A percentile compares a stretch with the other conserved stretches of the same genome.
Conservation (phyloP, 2,797 vertebrate genomes). For the Ciconia nigra region DNA sequence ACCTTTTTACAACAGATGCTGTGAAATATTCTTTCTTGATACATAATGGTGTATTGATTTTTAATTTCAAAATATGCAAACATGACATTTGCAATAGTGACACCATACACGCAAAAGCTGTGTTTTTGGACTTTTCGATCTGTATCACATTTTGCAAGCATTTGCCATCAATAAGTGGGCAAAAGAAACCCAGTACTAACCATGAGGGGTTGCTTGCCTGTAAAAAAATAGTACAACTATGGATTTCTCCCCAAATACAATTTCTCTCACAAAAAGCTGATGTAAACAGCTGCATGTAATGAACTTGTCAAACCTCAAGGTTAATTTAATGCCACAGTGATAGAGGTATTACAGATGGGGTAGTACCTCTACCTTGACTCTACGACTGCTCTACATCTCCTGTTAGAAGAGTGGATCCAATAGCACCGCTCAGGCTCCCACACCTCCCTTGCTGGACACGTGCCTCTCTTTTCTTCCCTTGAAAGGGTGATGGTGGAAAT, state of each 20-base stretch:
- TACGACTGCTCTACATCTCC: neutral
- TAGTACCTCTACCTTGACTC: neutral
- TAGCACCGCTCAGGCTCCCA: neutral
- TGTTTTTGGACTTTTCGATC: neutral
- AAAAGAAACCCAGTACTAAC: neutral
- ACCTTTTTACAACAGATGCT: slow-evolving; percentile 22
- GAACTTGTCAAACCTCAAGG: neutral
- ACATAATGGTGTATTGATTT: slow-evolving; percentile 55
- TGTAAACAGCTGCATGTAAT: neutral
- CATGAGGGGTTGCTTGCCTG: neutral
- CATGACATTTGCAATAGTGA: slow-evolving; percentile 59
- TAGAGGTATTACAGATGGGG: neutral
- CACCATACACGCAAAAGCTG: neutral
- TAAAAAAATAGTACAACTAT: neutral
- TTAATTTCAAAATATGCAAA: slow-evolving; percentile 65
- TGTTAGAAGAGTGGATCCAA: neutral
- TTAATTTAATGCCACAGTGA: neutral
- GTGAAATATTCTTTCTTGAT: slow-evolving; percentile 7
- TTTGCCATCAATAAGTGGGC: neutral
- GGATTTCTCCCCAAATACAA: neutral
- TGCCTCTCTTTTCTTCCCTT: neutral
- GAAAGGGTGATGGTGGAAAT: neutral
- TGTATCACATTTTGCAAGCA: neutral
- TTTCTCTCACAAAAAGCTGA: neutral
- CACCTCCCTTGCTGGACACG: fast-evolving